Percentiles rank a stretch among this genome's conserved stretches.
Conservation (phyloP, 2,113 vertebrate genomes). For the Microcebus griseorufus region DNA sequence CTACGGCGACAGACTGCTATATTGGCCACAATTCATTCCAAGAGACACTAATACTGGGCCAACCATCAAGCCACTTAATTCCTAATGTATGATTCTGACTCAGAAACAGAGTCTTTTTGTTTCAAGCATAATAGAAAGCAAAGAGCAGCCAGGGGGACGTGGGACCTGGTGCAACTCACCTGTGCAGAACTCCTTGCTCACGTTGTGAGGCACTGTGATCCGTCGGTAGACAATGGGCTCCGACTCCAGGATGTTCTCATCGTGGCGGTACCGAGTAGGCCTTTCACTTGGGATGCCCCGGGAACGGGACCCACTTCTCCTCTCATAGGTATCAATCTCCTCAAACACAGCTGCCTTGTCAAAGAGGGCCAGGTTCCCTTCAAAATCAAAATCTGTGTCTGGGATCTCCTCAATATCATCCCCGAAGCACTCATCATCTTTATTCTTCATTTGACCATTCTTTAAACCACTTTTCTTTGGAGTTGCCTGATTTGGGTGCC, state of each 20-base stretch:
- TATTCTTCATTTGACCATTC: constrained; percentile 95
- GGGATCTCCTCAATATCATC: constrained; percentile 94
- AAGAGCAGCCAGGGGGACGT: neutral
- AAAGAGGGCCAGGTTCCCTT: constrained; percentile 97
- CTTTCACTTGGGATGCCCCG: constrained; percentile 92
- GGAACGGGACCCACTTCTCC: constrained; percentile 89
- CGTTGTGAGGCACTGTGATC: constrained; percentile 92
- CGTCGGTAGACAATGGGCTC: constrained; percentile 96
- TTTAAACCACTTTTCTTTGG: constrained; percentile 96
- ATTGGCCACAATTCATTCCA: neutral
- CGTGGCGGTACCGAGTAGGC: constrained; percentile 93
- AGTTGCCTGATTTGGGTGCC: constrained; percentile 92
- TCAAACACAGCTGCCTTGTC: constrained; percentile 99
- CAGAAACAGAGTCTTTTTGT: neutral
- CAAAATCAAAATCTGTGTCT: constrained; percentile 97
- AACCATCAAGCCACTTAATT: neutral
- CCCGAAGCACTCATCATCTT: constrained; percentile 97
- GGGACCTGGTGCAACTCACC: constrained; percentile 82
- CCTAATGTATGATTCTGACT: neutral
- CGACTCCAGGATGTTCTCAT: constrained; percentile 96
- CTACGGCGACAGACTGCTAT: neutral
- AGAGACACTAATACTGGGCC: neutral
- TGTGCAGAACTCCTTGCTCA: constrained; percentile 95
- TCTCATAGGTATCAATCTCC: constrained; percentile 94
- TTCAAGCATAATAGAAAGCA: neutral